Evolutionary conservation across 2,113 vertebrate species (phyloP).

Genomic region (Gymnocephalus cernua): DNA sequence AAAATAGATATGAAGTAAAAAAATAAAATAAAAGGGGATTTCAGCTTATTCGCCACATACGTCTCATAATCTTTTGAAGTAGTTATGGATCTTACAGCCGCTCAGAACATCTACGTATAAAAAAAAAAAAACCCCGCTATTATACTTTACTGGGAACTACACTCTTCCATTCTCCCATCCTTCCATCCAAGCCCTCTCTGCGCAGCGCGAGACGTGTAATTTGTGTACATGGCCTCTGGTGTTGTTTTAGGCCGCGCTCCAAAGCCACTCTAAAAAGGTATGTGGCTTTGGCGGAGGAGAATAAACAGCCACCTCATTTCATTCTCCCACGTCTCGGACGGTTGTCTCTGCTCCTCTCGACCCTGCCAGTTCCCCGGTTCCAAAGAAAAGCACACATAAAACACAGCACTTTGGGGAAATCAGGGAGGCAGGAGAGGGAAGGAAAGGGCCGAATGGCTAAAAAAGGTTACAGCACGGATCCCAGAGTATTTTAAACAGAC

Average conservation of each 20-base stretch:
- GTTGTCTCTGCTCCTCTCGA: slow-evolving; percentile 71
- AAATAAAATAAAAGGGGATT: not conserved
- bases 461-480: slow-evolving; percentile 55
- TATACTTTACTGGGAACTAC: slow-evolving; percentile 55
- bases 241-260: slow-evolving; percentile 79
- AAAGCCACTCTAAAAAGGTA: slow-evolving; percentile 82
- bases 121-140: slow-evolving; percentile 28
- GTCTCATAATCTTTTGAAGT: slow-evolving; percentile 26
- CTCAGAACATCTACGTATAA: slow-evolving; percentile 12
- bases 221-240: slow-evolving; percentile 74
- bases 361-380: slow-evolving; percentile 58
- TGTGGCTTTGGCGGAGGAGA: slow-evolving; percentile 73
- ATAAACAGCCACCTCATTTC: slow-evolving; percentile 82
- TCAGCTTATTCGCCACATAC: slow-evolving; percentile 27
- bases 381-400: slow-evolving; percentile 76
- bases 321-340: slow-evolving; percentile 75
- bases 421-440: slow-evolving; percentile 57
- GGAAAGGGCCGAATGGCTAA: slow-evolving; percentile 27
- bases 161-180: slow-evolving; percentile 52
- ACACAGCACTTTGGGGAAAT: slow-evolving; percentile 79
- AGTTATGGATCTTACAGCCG: slow-evolving; percentile 25
- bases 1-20: slow-evolving; percentile 22
- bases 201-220: slow-evolving; percentile 61
- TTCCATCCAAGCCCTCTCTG: slow-evolving; percentile 18
- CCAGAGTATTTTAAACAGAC: slow-evolving; percentile 31